Base-by-base conservation (phyloP, 1,140 invertebrate genomes). In the Drosophila equinoxialis region DNA sequence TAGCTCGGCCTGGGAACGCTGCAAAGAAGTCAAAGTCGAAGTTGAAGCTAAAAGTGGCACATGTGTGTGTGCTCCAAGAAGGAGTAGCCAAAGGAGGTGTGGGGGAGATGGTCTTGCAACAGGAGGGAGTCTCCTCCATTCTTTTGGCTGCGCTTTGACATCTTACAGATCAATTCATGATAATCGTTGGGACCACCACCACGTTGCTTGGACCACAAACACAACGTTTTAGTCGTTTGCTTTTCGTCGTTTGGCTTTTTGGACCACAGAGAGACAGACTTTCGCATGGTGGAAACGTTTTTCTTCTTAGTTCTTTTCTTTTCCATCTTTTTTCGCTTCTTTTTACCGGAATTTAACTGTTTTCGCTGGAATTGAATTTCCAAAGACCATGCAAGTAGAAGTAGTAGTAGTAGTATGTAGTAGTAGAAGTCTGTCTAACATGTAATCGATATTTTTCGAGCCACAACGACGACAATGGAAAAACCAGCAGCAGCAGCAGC, bases 161-260 rank as follows among this genome's bases (percentile, higher is more conserved):
- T 87, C 87, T 90, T 84, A 90, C 87, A 90, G 87, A 90, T 90
- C 87, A 90, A 90, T 90, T 90, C 87, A 90, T 90, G 87, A 90
- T 90, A 90, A 90, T 90, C 87, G 87, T 57, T 79, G 85, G 82
- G 87, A 90, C 87, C 87, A 90, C 87, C 87, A 79, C 74, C 74
- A 79, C 68, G 75, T 77, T 77, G 77, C 74, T 65, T 87, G 83
- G 84, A 87, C 84, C 78, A 76, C 68, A 60, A 70, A 51, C 45
- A 51, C 45, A 83, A 68, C 71, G 79, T 77, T 51, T 51, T 23
- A 51, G 45, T 70, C 70, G 51, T 60, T 51, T 35, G 26, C 33
- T 39, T 54, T 33, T 65, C 42, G 30, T 41, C 33, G 17, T 65
- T 26, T 30, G 67, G 41, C 37, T 39, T 39, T 39, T 77, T 63